phyloP scores from a whole-genome alignment of 2,113 vertebrate genomes.

The Equus przewalskii region DNA sequence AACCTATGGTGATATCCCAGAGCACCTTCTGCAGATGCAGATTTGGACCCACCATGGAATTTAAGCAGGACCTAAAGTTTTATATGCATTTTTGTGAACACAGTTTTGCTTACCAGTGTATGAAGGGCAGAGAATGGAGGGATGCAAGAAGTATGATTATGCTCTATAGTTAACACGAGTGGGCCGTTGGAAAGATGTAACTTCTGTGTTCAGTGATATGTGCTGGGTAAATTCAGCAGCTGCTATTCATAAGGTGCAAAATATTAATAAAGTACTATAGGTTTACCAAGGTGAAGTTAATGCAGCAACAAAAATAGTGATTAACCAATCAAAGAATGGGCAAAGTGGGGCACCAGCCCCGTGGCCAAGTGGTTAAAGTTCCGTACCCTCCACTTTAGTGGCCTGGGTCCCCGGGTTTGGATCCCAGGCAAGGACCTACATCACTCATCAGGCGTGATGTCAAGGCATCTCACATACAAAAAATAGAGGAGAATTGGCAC shows the following conservation, averaged over 20 bases:
- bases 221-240: not conserved
- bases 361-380: no score
- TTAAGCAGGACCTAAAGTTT: not conserved
- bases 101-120: not conserved
- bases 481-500: no score
- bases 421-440: no score
- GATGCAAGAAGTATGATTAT: not conserved
- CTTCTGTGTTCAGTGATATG: not conserved
- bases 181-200: not conserved
- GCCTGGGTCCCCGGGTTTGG: no score
- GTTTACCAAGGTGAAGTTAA: not conserved
- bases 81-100: not conserved
- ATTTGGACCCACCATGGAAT: not conserved
- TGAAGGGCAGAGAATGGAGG: not conserved
- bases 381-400: no score
- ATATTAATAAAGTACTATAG: not conserved
- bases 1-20: not conserved
- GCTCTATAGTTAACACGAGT: not conserved
- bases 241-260: not conserved
- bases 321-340: not conserved
- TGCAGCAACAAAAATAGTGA: not conserved
- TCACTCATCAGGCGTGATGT: no score
- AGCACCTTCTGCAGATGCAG: fast-evolving
- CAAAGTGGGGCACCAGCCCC: not conserved
- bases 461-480: no score